Conservation (phyloP, 2,113 vertebrate genomes). For the Bucco capensis region DNA sequence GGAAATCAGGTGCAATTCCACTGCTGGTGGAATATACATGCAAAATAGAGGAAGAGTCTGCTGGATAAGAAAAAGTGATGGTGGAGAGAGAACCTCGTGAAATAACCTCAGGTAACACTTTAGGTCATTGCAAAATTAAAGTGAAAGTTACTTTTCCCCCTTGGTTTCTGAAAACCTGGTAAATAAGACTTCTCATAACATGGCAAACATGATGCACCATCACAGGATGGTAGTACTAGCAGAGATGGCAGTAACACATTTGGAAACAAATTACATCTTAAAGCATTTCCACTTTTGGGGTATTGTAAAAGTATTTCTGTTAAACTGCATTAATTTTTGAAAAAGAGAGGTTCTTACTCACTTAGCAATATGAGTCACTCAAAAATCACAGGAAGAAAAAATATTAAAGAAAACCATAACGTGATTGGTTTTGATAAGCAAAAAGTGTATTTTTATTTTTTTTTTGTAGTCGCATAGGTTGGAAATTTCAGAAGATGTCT, state of each 20-base stretch:
- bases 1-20: neutral
- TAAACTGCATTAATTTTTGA: neutral
- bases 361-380: neutral
- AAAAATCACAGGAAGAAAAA: neutral
- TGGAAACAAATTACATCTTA: neutral
- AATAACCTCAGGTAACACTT: neutral
- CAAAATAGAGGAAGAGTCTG: neutral
- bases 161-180: neutral
- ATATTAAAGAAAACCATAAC: neutral
- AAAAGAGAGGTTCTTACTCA: neutral
- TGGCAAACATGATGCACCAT: neutral
- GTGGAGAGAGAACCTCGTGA: neutral
- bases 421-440: neutral
- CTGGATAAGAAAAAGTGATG: neutral
- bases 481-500: neutral
- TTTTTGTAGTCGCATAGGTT: rapidly evolving
- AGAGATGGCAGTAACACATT: neutral
- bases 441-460: neutral
- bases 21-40: neutral
- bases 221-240: neutral
- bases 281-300: neutral
- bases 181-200: neutral
- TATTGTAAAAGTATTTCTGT: neutral
- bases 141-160: neutral
- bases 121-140: neutral